Percentiles rank a stretch among this genome's conserved stretches.
These are phyloP conservation scores for Oryzias dopingdopingensis DNA, from an alignment of 2,797 vertebrate species.

Conservation along the genomic window DNA sequence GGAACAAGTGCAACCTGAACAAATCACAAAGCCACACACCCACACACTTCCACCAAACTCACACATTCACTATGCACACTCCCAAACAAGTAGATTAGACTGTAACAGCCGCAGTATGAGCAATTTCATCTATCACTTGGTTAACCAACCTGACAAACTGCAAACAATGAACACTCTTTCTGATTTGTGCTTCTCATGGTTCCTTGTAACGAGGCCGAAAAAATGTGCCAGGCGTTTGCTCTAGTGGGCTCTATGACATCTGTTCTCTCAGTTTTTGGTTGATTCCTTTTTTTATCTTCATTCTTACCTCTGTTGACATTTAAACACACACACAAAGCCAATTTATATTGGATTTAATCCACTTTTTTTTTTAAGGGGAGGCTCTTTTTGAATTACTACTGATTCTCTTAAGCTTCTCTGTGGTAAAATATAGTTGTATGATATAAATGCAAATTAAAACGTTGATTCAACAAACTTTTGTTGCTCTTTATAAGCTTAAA, in stretches of 20 bases:
- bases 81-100: constrained; percentile 11
- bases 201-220: constrained; percentile 4
- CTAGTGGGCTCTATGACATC: constrained; percentile 31
- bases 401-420: too few relatives aligned
- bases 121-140: constrained; percentile 31
- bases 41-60: not conserved
- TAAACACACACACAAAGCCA: too few relatives aligned
- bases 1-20: constrained; percentile 39
- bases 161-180: constrained; percentile 32
- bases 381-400: too few relatives aligned
- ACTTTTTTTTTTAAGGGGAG: too few relatives aligned
- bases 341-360: too few relatives aligned
- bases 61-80: constrained; percentile 17
- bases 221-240: constrained; percentile 21
- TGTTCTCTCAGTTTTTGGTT: constrained; percentile 24
- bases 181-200: constrained; percentile 28
- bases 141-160: constrained; percentile 36
- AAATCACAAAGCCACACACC: constrained; percentile 36
- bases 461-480: constrained; percentile 70
- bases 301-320: too few relatives aligned
- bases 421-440: too few relatives aligned
- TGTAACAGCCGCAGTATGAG: constrained; percentile 29
- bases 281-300: too few relatives aligned
- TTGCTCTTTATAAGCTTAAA: constrained; percentile 66
- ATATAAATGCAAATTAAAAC: too few relatives aligned